Conservation (phyloP, 2,113 vertebrate species). For the Gulo gulo region DNA sequence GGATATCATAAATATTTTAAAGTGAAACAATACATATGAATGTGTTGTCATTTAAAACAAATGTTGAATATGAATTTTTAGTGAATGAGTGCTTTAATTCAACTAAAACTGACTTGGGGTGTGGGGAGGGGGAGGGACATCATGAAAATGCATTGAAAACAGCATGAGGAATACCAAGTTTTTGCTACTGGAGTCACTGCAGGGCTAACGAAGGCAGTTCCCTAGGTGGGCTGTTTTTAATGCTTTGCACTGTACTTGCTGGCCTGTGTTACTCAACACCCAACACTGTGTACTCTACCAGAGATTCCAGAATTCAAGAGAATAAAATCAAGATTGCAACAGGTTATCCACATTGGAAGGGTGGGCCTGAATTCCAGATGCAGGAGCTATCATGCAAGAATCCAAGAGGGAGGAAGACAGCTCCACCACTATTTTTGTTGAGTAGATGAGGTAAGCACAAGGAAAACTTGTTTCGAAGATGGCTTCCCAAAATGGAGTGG, state of each 20-base stretch:
- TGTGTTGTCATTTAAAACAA: neutral
- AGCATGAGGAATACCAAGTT: neutral
- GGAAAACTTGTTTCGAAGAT: slow-evolving; percentile 80
- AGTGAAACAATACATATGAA: neutral
- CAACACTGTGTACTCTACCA: neutral
- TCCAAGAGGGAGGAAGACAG: slow-evolving; percentile 44
- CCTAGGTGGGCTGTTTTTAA: neutral
- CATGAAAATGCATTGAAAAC: neutral
- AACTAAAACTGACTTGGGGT: neutral
- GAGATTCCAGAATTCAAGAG: neutral
- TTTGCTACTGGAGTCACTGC: neutral
- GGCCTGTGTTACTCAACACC: neutral
- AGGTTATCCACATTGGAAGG: neutral
- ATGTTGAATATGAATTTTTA: neutral
- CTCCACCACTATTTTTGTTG: slow-evolving; percentile 71
- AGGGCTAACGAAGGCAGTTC: neutral
- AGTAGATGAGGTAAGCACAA: slow-evolving; percentile 78
- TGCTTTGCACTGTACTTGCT: neutral
- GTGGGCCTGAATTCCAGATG: neutral
- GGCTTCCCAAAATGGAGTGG: slow-evolving; percentile 75
- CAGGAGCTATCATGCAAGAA: neutral
- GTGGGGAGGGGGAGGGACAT: neutral
- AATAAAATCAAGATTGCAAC: neutral
- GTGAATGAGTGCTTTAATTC: neutral
- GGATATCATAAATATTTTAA: slow-evolving; percentile 1